phyloP scores from a whole-genome alignment of 2,797 vertebrate species.

The Siniperca scherzeri region DNA sequence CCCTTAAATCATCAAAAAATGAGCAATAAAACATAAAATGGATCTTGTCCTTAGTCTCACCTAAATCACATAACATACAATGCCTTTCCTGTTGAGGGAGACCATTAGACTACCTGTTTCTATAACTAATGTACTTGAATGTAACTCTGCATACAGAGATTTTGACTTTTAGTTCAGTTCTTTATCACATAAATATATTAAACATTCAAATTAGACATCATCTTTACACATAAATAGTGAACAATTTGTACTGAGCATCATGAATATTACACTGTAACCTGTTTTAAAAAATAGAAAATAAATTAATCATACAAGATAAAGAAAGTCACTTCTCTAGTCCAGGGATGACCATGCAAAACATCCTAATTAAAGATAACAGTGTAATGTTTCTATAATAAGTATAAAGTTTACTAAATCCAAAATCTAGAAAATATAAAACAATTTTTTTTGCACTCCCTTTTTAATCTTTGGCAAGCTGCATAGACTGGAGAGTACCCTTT shows the following conservation, averaged over 20 bases:
- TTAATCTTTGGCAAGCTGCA: constrained; percentile 48
- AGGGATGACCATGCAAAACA: background rate
- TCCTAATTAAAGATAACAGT: background rate
- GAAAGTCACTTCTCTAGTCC: background rate
- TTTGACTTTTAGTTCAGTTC: background rate
- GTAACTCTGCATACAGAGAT: background rate
- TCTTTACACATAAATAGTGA: background rate
- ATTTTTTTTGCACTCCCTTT: background rate
- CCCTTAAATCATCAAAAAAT: background rate
- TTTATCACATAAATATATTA: background rate
- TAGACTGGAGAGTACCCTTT: constrained; percentile 44
- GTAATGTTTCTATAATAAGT: background rate
- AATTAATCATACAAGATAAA: background rate
- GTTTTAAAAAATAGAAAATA: background rate
- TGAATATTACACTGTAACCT: background rate
- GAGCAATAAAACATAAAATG: background rate
- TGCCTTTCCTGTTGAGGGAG: background rate
- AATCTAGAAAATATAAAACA: too few species aligned
- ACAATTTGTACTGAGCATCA: background rate
- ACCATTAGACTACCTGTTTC: constrained; percentile 8
- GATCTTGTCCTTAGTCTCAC: background rate
- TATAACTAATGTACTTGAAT: background rate
- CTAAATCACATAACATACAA: background rate
- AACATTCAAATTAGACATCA: background rate
- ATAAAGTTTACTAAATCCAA: too few species aligned